A percentile compares a stretch with the other conserved stretches of the same genome.
These are phyloP conservation scores for Abrostola triplasia DNA, from an alignment of 2,888 invertebrate genomes.

Conservation along the genomic window DNA sequence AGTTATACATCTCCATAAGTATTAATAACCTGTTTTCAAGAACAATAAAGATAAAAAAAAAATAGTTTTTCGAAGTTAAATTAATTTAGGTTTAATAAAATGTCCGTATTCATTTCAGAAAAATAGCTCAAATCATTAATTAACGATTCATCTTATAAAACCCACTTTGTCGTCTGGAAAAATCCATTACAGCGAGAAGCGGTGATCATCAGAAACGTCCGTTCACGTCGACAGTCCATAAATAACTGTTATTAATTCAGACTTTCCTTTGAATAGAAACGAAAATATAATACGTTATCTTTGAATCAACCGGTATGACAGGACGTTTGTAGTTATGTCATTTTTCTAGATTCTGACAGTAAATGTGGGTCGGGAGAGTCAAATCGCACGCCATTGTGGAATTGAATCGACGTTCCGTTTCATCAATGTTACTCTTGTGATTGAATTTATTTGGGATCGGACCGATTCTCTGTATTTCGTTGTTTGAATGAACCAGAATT, in stretches of 20 bases:
- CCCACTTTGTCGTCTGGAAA: constrained; percentile 20
- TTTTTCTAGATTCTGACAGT: constrained; percentile 50
- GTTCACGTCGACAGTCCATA: constrained; percentile 49
- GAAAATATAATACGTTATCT: constrained; percentile 48
- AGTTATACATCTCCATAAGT: too few species aligned
- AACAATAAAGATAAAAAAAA: too few species aligned
- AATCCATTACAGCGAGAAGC: constrained; percentile 29
- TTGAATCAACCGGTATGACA: constrained; percentile 54
- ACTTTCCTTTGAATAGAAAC: constrained; percentile 40
- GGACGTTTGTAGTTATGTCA: constrained; percentile 52
- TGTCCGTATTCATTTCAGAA: neutral
- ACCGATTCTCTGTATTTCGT: constrained; percentile 5
- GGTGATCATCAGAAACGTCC: constrained; percentile 51
- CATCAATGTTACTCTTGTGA: constrained; percentile 47
- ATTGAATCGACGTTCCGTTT: constrained; percentile 53
- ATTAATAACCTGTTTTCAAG: neutral
- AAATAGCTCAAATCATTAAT: constrained; percentile 30
- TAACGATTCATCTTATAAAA: constrained; percentile 36
- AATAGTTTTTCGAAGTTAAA: neutral
- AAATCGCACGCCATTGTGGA: constrained; percentile 54
- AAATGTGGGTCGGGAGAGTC: constrained; percentile 43
- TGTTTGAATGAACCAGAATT: constrained; percentile 4
- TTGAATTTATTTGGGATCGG: constrained; percentile 48
- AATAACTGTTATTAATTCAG: constrained; percentile 56
- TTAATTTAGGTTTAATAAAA: neutral